phyloP scores from a whole-genome alignment of 2,113 vertebrate species.

The Felis chaus region DNA sequence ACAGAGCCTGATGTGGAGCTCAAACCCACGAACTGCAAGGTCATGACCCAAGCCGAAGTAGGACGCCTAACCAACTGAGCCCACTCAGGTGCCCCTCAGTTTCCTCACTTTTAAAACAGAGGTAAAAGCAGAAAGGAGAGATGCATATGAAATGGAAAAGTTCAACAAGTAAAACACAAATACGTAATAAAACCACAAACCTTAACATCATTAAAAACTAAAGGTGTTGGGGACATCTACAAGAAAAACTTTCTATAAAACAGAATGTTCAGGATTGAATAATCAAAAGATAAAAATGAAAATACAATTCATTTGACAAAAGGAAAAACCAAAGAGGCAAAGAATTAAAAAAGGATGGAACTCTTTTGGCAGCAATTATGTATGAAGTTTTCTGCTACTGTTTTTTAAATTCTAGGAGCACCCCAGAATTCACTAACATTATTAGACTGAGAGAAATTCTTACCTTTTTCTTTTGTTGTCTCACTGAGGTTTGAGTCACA shows the following conservation, averaged over 20 bases:
- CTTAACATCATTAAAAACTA: neutral
- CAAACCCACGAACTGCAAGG: too few species aligned
- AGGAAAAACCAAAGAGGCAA: neutral
- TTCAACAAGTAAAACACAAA: neutral
- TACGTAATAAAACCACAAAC: neutral
- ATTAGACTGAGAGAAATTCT: neutral
- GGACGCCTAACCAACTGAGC: too few species aligned
- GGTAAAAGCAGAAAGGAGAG: slow-evolving; percentile 5
- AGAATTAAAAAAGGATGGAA: slow-evolving; percentile 8
- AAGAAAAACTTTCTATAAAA: neutral
- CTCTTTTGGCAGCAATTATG: neutral
- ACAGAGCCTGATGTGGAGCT: too few species aligned
- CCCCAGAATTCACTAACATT: neutral
- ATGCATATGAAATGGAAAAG: neutral
- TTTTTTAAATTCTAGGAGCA: slow-evolving; percentile 13
- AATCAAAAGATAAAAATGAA: neutral
- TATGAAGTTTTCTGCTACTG: neutral
- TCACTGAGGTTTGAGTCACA: neutral
- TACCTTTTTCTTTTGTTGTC: neutral
- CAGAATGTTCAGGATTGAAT: neutral
- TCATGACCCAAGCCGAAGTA: too few species aligned
- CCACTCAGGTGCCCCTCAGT: neutral
- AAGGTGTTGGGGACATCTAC: neutral
- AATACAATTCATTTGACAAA: neutral
- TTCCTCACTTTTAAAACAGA: neutral